phyloP scores from a whole-genome alignment of 2,888 invertebrate genomes.

The Phortica magna region DNA sequence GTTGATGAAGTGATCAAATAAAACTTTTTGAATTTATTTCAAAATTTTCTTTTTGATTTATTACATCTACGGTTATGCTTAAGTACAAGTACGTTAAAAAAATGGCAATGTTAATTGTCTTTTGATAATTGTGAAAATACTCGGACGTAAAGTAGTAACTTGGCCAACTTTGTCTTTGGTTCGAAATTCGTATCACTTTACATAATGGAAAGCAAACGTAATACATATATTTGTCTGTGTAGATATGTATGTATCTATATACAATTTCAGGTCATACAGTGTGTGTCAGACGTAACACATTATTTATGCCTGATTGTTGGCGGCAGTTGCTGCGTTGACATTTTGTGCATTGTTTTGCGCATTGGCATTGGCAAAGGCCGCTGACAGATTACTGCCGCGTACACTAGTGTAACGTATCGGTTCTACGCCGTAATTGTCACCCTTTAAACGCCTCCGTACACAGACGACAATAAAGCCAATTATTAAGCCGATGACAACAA shows the following conservation, averaged over 20 bases:
- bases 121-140: slow-evolving; percentile 46
- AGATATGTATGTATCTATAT: neutral
- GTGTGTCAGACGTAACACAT: slow-evolving; percentile 57
- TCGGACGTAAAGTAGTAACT: slow-evolving; percentile 50
- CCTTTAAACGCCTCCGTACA: slow-evolving; percentile 73
- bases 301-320: slow-evolving; percentile 56
- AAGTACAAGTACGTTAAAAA: slow-evolving; percentile 3
- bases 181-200: slow-evolving; percentile 54
- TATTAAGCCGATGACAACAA: slow-evolving; percentile 72
- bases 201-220: slow-evolving; percentile 2
- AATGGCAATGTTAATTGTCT: slow-evolving; percentile 47
- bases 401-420: slow-evolving; percentile 76
- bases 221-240: slow-evolving; percentile 39
- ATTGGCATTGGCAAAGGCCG: slow-evolving; percentile 34
- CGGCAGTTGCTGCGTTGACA: slow-evolving; percentile 53
- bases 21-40: too few species aligned
- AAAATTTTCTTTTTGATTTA: neutral
- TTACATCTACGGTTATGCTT: neutral
- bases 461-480: slow-evolving; percentile 74
- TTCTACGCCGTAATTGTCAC: slow-evolving; percentile 72
- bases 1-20: too few species aligned
- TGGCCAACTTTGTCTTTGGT: slow-evolving; percentile 66
- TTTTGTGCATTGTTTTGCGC: slow-evolving; percentile 39
- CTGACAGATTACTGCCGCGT: slow-evolving; percentile 73
- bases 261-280: neutral